phyloP scores from a whole-genome alignment of 2,113 vertebrate species.

The Ochotona curzoniae region DNA sequence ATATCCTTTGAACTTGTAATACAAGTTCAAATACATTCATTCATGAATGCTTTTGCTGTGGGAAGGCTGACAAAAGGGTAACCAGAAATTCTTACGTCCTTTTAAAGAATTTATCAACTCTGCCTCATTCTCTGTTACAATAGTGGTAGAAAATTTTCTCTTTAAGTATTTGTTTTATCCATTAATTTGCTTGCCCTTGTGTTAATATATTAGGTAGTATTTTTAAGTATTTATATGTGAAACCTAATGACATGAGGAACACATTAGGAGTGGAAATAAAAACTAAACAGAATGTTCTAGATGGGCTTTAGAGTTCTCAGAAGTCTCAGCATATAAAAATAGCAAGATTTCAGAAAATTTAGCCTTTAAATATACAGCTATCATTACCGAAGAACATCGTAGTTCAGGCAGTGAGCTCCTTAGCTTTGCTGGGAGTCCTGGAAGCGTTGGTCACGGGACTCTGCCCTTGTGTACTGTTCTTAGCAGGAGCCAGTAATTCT shows the following conservation, averaged over 20 bases:
- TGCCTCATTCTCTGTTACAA: not conserved
- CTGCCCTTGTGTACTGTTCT: not conserved
- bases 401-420: not conserved
- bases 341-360: not conserved
- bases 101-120: not conserved
- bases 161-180: not conserved
- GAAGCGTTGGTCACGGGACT: slow-evolving; percentile 4
- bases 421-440: not conserved
- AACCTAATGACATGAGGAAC: not conserved
- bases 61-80: not conserved
- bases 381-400: slow-evolving; percentile 27
- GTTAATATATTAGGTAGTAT: slow-evolving; percentile 28
- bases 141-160: slow-evolving; percentile 9
- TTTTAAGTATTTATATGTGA: not conserved
- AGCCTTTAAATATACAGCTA: not conserved
- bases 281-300: not conserved
- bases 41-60: slow-evolving; percentile 35
- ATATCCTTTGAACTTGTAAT: slow-evolving; percentile 23
- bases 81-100: not conserved
- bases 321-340: slow-evolving; percentile 18
- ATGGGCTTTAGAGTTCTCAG: not conserved
- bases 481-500: not conserved
- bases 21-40: slow-evolving; percentile 21
- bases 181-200: not conserved
- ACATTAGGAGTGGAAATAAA: not conserved